A percentile compares a stretch with the other conserved stretches of the same genome.
These are phyloP conservation scores for Pseudorhombus dupliciocellatus DNA, from an alignment of 2,113 vertebrate genomes.

Conservation along the genomic window DNA sequence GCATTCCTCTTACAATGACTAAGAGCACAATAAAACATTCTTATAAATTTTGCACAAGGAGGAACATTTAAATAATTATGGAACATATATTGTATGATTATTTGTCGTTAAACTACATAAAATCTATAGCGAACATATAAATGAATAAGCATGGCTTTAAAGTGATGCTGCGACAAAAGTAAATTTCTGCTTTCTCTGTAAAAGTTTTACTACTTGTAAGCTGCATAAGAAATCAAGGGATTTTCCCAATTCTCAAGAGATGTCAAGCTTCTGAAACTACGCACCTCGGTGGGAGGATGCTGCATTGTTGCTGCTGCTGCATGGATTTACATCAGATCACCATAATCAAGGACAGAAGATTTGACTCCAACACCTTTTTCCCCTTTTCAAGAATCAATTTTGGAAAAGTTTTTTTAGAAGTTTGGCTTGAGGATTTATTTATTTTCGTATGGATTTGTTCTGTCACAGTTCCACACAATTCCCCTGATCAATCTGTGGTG, in stretches of 20 bases:
- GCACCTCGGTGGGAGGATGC: neutral
- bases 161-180: neutral
- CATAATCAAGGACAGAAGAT: constrained; percentile 29
- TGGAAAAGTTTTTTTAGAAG: too few species aligned
- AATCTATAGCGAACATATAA: neutral
- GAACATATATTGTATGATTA: neutral
- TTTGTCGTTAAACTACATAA: neutral
- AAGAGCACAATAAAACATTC: neutral
- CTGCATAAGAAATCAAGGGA: constrained; percentile 12
- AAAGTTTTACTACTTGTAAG: constrained; percentile 4
- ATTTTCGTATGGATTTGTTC: too few species aligned
- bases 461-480: neutral
- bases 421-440: too few species aligned
- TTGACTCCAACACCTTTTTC: neutral
- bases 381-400: neutral
- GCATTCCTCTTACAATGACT: too few species aligned
- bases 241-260: constrained; percentile 21
- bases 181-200: neutral
- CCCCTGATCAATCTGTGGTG: neutral
- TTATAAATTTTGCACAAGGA: neutral
- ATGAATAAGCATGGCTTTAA: neutral
- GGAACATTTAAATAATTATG: neutral
- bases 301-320: constrained; percentile 1
- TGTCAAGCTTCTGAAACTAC: neutral
- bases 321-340: constrained; percentile 30